Base-by-base conservation (phyloP, 2,888 invertebrate species). In the Omphaloscelis lunosa region DNA sequence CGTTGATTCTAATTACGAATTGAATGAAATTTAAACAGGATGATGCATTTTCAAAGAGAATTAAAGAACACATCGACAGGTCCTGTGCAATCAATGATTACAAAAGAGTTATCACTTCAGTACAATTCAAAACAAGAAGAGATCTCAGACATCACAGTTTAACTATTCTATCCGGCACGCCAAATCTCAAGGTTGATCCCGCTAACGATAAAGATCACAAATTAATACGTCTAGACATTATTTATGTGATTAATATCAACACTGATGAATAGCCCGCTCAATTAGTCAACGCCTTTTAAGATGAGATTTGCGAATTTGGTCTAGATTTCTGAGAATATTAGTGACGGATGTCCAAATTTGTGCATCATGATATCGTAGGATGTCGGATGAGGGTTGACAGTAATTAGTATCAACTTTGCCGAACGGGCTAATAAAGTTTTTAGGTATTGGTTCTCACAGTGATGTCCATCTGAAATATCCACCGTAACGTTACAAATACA, bases 261-360 rank as follows among this genome's bases (percentile, higher is more conserved):
- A 39, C 62, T 79, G 74, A 82, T 84, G 71, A 82, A 80, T 85
- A 61, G 39, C 29, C 11, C 20, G 23, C 11, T 51, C 70, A 73
- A 82, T 85, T 80, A 80, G 63, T 79, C 69, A 73, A 61, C 51
- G 45, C 75, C 79, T 73, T 84, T 69, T 84, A 61, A 0, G 75
- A 56, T 63, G 20, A 27, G 56, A 68, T 78, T 81, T 73, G 59
- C 34, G 9, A 48, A 0, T 66, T 63, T 15, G 61, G 39, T 63
- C 56, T 67, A 62, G 72, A 59, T 65, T 81, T 78, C 78, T 51
- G n/a, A 63, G 84, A 84, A 78, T 2, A 61, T 67, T 45, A 4
- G n/a, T 70, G 70, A 72, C 62, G 72, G 74, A 69, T 66, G 17
- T 15, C 80, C 83, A 72, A 80, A 83, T 83, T 20, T 56, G 62